Evolutionary conservation across 2,113 vertebrate species (phyloP).

Genomic region (Boleophthalmus pectinirostris): DNA sequence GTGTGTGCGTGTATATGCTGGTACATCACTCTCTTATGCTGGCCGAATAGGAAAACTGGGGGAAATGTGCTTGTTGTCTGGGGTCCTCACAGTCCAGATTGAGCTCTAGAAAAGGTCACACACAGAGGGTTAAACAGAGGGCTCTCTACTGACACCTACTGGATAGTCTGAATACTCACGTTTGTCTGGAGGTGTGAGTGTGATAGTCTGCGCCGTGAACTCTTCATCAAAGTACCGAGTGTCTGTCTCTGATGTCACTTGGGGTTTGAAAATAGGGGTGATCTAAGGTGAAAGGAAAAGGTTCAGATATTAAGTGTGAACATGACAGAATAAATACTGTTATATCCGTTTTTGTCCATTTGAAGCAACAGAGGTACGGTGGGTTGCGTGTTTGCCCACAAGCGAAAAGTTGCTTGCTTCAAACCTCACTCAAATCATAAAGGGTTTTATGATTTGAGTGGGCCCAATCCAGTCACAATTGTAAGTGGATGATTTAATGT

Average conservation of each 20-base stretch:
- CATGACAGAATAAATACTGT: not conserved
- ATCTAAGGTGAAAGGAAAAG: constrained; percentile 65
- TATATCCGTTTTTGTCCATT: not conserved
- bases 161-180: constrained; percentile 74
- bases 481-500: too few species aligned
- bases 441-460: too few species aligned
- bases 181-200: constrained; percentile 86
- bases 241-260: constrained; percentile 87
- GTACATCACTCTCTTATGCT: constrained; percentile 81
- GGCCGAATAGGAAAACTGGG: constrained; percentile 90
- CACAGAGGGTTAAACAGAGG: constrained; percentile 12
- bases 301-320: not conserved
- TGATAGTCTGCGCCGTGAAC: constrained; percentile 89
- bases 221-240: constrained; percentile 89
- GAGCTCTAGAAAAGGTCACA: constrained; percentile 71
- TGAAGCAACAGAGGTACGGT: not conserved
- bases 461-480: too few species aligned
- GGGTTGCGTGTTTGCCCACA: not conserved
- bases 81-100: constrained; percentile 79
- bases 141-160: not conserved
- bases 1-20: constrained; percentile 17
- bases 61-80: constrained; percentile 84
- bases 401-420: not conserved
- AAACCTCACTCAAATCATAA: not conserved
- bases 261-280: constrained; percentile 86